Evolutionary conservation across 2,888 invertebrate genomes (phyloP), one percentile per base, ranked within the genome.

Genomic region (Brachypalpus laphriformis): DNA sequence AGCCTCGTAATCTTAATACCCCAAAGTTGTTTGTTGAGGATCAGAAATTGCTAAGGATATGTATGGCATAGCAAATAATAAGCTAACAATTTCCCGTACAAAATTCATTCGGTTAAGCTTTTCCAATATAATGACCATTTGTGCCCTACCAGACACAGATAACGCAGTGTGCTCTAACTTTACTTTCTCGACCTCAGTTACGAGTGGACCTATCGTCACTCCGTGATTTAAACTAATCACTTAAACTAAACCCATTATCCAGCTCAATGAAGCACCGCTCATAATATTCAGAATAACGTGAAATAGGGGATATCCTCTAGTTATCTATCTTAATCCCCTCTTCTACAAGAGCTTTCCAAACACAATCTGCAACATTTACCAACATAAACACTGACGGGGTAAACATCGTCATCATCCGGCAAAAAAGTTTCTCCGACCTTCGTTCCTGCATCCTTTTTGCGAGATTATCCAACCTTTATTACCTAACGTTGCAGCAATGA

Each of bases 391-490:
- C 28, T 51, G 14, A 9, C 37, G 14, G 31, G 18, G 63, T 63
- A 31, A n/a, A 63, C 34, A 22, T 37, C 34, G 20, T 18, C 34
- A 49, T 20, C 65, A 18, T 6, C 14, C 18, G 18, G 3, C 25
- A 61, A 28, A 9, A 7, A 14, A 7, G n/a, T 61, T 16, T 2
- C 42, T 47, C 20, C 37, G 37, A 54, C 42, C 54, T 20, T 49
- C 18, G 14, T 68, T 65, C 31, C 22, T 20, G 14, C 16, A 28
- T 70, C 45, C 37, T n/a, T 34, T 42, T 56, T 63, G n/a, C 11
- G 22, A 68, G 78, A 83, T 83, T 83, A 83, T 78, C 72, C 59
- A 65, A 51, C 68, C 57, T 68, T 78, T 74, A 77, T 78, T 82
- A 78, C 56, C 66, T 72, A 82, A 77, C 66, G 82, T 61, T 78